These are phyloP conservation scores for Hemicentrotus pulcherrimus DNA, from an alignment of 35 echinoderm and acorn worm genomes.

Conservation along the genomic window DNA sequence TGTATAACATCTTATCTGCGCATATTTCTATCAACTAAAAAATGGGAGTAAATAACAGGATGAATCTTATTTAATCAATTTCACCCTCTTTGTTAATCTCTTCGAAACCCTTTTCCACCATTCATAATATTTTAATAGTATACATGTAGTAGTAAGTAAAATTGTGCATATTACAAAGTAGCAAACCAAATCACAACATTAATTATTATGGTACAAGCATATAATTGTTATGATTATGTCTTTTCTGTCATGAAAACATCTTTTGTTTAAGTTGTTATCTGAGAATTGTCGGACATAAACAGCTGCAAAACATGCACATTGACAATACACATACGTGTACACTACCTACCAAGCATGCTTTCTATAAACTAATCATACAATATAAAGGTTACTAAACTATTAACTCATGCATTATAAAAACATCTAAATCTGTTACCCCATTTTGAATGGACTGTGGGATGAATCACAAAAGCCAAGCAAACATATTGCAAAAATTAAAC, in stretches of 20 bases:
- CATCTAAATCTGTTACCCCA: neutral
- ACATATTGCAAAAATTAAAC: neutral
- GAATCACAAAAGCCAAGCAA: conserved; percentile 33
- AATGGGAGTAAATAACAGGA: too few relatives aligned
- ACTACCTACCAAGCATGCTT: neutral
- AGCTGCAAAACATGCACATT: neutral
- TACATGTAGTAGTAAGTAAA: neutral
- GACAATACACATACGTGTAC: neutral
- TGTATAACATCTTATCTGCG: too few relatives aligned
- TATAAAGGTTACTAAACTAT: neutral
- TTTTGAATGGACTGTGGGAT: conserved; percentile 23
- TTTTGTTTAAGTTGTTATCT: too few relatives aligned
- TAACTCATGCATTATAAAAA: conserved; percentile 9
- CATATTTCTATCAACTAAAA: too few relatives aligned
- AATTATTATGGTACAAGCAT: too few relatives aligned
- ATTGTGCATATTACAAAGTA: neutral
- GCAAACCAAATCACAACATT: neutral
- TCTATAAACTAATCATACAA: neutral
- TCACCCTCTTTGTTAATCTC: too few relatives aligned
- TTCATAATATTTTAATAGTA: too few relatives aligned
- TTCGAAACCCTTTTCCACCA: too few relatives aligned
- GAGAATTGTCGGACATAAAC: neutral
- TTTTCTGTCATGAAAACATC: too few relatives aligned
- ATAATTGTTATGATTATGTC: too few relatives aligned
- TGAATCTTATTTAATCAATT: too few relatives aligned